Evolutionary conservation across 2,888 invertebrate species (phyloP), one percentile per base, ranked within the genome.

Genomic region (Molorchus minor): DNA sequence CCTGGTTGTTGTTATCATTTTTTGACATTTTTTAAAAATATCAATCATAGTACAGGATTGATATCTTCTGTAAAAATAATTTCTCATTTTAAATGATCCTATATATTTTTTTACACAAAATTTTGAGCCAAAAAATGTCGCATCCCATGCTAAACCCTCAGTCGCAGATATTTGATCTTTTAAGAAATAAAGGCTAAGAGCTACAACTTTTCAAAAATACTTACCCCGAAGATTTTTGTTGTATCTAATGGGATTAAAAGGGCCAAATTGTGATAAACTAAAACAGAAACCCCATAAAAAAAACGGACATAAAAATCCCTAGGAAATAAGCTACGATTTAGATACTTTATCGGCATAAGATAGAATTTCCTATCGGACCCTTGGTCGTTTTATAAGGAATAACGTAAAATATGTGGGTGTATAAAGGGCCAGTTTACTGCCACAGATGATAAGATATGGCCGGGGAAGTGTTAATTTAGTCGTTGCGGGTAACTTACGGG

Each of bases 401-500:
- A 52, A 52, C 40, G 52, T 15, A 35, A 56, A 47, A 44, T 54
- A 40, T 56, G 47, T 45, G 56, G 47, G 46, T 56, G 38, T 38
- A 56, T 56, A 47, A 47, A 43, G 38, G 35, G 44, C 16, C 44
- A 36, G 44, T 54, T 54, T 54, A 52, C 36, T 41, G 53, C 47
- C 57, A 29, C 38, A 25, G 45, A 40, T 43, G 41, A 45, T 44
- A 52, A 51, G 46, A 56, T 38, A 60, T 35, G 49, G 36, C 45
- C 35, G 38, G 36, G 29, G 45, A 53, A 57, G 41, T 41, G 58
- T 59, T 55, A 59, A 63, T 49, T 59, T 57, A 36, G 43, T 15
- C 29, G 29, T 47, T 56, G 40, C 36, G 47, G 49, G 35, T 63
- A 65, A 83, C 86, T 86, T 79, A 86, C 86, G 82, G 74, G 85